Conservation (phyloP, 2,113 vertebrate species). For the Solea senegalensis region DNA sequence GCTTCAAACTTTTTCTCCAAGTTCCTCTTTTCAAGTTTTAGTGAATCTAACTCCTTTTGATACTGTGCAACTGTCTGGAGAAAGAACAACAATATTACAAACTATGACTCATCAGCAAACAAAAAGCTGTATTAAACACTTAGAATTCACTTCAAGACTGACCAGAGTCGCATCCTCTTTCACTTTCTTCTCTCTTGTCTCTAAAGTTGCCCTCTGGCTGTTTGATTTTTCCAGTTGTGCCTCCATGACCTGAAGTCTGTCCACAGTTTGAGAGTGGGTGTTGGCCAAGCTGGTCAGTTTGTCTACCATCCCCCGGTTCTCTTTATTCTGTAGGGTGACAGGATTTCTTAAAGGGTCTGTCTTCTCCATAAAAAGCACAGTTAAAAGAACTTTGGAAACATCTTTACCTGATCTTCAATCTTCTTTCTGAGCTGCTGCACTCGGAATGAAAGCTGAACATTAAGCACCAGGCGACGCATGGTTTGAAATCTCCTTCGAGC, state of each 20-base stretch:
- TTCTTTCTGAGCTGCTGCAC: slow-evolving; percentile 93
- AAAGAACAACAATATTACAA: slow-evolving; percentile 1
- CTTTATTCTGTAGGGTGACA: slow-evolving; percentile 83
- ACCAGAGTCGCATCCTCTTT: slow-evolving; percentile 86
- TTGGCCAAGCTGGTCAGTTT: slow-evolving; percentile 86
- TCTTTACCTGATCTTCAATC: slow-evolving; percentile 90
- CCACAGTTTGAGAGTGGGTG: slow-evolving; percentile 77
- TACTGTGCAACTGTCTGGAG: slow-evolving; percentile 76
- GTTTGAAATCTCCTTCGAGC: slow-evolving; percentile 92
- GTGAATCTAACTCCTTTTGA: slow-evolving; percentile 79
- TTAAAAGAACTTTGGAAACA: neutral
- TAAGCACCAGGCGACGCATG: slow-evolving; percentile 90
- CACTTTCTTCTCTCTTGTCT: slow-evolving; percentile 83
- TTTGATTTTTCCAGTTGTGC: slow-evolving; percentile 84
- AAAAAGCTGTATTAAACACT: neutral
- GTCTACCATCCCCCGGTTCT: slow-evolving; percentile 91
- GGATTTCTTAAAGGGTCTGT: neutral
- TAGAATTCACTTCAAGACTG: slow-evolving; percentile 21
- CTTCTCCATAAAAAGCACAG: neutral
- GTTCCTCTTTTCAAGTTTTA: slow-evolving; percentile 82
- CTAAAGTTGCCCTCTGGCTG: slow-evolving; percentile 76
- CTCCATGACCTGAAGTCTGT: slow-evolving; percentile 88
- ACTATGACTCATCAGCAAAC: neutral
- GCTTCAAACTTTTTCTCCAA: slow-evolving; percentile 82
- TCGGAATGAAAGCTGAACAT: slow-evolving; percentile 94